Evolutionary conservation across 2,888 invertebrate genomes (phyloP).

Genomic region (Microctonus aethiopoides): DNA sequence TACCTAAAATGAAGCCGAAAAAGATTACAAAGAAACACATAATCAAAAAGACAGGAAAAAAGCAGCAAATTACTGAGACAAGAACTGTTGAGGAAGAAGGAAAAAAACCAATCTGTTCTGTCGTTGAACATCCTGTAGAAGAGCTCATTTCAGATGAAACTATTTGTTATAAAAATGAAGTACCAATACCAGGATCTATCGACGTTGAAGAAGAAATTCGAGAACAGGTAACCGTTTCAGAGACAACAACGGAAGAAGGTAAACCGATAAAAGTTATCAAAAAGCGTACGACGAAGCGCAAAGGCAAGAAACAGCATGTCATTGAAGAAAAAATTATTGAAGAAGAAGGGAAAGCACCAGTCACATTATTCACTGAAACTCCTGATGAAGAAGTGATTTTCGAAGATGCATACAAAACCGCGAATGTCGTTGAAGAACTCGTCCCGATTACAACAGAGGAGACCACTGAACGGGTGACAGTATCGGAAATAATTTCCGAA

Average conservation of each 20-base stretch:
- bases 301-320: slow-evolving; percentile 44
- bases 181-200: neutral
- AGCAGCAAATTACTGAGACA: slow-evolving; percentile 51
- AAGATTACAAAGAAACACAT: slow-evolving; percentile 60
- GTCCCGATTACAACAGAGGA: slow-evolving; percentile 56
- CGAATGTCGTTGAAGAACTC: slow-evolving; percentile 54
- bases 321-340: slow-evolving; percentile 44
- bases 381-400: slow-evolving; percentile 52
- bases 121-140: slow-evolving; percentile 46
- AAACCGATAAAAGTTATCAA: slow-evolving; percentile 55
- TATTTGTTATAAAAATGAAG: slow-evolving; percentile 40
- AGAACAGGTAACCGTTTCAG: slow-evolving; percentile 59
- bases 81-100: slow-evolving; percentile 51
- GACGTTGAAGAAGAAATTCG: slow-evolving; percentile 42
- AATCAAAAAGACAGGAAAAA: slow-evolving; percentile 59
- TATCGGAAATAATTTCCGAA: slow-evolving; percentile 41
- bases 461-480: slow-evolving; percentile 45
- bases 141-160: slow-evolving; percentile 42
- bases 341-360: slow-evolving; percentile 58
- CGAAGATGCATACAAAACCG: slow-evolving; percentile 57
- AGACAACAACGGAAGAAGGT: slow-evolving; percentile 54
- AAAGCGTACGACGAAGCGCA: slow-evolving; percentile 42
- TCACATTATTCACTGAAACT: slow-evolving; percentile 60
- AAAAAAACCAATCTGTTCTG: slow-evolving; percentile 46
- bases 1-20: slow-evolving; percentile 50